Conservation (phyloP, 2,888 invertebrate genomes). For the Sylvicola cinctus region DNA sequence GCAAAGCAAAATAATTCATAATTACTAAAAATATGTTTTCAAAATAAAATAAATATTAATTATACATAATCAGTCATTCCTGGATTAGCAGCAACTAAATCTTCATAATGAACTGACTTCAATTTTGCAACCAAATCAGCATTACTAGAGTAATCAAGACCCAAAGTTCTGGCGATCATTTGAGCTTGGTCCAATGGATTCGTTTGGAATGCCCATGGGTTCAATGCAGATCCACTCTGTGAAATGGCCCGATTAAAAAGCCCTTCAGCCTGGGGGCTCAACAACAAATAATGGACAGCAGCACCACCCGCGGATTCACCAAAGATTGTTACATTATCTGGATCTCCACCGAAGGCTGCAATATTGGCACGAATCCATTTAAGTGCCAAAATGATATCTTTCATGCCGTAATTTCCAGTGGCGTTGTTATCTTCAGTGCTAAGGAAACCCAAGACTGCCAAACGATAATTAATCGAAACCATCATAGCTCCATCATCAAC, state of each 20-base stretch:
- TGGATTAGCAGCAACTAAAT: conserved; percentile 2
- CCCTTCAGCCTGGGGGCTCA: conserved; percentile 19
- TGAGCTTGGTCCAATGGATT: conserved; percentile 35
- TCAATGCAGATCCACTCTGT: conserved; percentile 40
- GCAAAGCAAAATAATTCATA: neutral
- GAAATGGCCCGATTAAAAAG: conserved; percentile 40
- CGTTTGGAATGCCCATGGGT: conserved; percentile 33
- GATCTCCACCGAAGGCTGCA: conserved; percentile 44
- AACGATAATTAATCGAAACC: conserved; percentile 8
- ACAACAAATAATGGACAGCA: conserved; percentile 7
- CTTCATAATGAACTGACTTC: neutral
- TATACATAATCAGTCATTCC: neutral
- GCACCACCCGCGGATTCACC: conserved; percentile 20
- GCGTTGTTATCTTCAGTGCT: conserved; percentile 43
- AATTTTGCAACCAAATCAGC: conserved; percentile 3
- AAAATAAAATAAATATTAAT: neutral
- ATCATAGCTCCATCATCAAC: conserved; percentile 6
- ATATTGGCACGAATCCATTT: conserved; percentile 46
- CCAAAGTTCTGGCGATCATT: conserved; percentile 33
- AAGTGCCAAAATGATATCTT: conserved; percentile 45
- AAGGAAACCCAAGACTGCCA: conserved; percentile 36
- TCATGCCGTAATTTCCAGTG: conserved; percentile 49
- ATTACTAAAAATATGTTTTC: neutral
- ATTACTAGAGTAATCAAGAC: conserved; percentile 32
- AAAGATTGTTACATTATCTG: conserved; percentile 38